Base-by-base conservation (phyloP, 2,888 invertebrate genomes). In the Ferrisia virgata region DNA sequence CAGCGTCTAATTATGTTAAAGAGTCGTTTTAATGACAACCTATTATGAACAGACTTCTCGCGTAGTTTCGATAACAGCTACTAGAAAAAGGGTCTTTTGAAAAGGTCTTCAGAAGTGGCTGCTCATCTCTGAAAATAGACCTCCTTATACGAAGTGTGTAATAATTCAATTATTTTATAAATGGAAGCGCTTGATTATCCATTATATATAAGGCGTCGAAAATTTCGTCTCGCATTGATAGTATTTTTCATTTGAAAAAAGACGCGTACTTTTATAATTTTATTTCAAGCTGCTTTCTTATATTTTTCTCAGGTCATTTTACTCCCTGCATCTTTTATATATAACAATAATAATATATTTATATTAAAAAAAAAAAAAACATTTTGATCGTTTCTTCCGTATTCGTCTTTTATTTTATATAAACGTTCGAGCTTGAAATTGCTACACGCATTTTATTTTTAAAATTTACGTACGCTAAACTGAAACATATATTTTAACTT, bases 21-120 rank as follows among this genome's bases (percentile, higher is more conserved):
- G 72, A 83, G 83, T 72, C 83, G 83, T 83, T 83, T 83, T 83
- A 83, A 83, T 83, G 83, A 83, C 83, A 83, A 83, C 83, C 83
- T 83, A 83, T 83, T 83, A 76, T 76, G 72, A 83, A 43, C 69
- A 72, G 76, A 72, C 83, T 83, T 82, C 83, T 82, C 40, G 69
- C 72, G 83, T 76, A 72, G 72, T 72, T 72, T 76, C 72, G 72
- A 83, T 47, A 83, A 81, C 40, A 36, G 83, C 36, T 40, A 36
- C 64, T 64, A 43, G 47, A 47, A 83, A 72, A 43, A 76, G 72
- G 83, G 43, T 83, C 83, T 83, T 83, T 83, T 83, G 43, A 83
- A 83, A 83, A 83, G 83, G 72, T 83, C 83, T 83, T 83, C 83
- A 76, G 69, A 76, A 83, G 72, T 76, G 83, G 83, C 72, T 39